Evolutionary conservation across 2,113 vertebrate genomes (phyloP), one percentile per base, ranked within the genome.

Genomic region (Hippocampus guttulatus): DNA sequence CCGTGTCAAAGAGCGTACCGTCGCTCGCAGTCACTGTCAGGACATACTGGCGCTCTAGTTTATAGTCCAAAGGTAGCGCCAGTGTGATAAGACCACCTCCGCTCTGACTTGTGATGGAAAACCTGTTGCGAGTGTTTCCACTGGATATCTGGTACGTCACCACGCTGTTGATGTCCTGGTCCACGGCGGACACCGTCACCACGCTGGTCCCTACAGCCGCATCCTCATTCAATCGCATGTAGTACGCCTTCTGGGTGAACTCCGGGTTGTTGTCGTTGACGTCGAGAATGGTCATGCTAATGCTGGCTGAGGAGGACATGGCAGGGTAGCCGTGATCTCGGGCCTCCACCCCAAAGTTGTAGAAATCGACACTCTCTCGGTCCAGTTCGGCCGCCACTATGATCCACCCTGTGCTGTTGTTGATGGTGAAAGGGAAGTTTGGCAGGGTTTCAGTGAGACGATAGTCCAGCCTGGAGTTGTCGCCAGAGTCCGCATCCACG

Each of bases 141-240:
- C 92, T 96, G 49, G 96, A 91, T 85, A 99, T 98, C 93, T 99
- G 96, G 88, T 99, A 99, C 1, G 95, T 96, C 83, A 98, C 95
- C 76, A 96, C 92, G 0, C 95, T 97, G 88, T 98, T 96, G 78
- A 94, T 95, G 1, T 98, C 96, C 0, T 94, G 94, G 84, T 99
- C 97, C 0, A 96, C 77, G 0, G 97, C 96, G 0, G 95, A 97
- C 66, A 99, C 94, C 0, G 95, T 98, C 72, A 98, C 92, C 75
- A 98, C 96, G 0, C 97, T 98, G 55, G 92, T 98, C 41, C 97
- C 96, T 58, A 99, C 95, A 0, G 93, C 90, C 0, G 97, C 97
- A 0, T 99, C 97, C 85, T 99, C 97, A 0, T 99, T 99, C 71
- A 99, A 92, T 5, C 96, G 90, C 84, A 95, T 90, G 0, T 92